Evolutionary conservation across 2,888 invertebrate species (phyloP), one percentile per base, ranked within the genome.

Genomic region (Caenorhabditis imperialis): DNA sequence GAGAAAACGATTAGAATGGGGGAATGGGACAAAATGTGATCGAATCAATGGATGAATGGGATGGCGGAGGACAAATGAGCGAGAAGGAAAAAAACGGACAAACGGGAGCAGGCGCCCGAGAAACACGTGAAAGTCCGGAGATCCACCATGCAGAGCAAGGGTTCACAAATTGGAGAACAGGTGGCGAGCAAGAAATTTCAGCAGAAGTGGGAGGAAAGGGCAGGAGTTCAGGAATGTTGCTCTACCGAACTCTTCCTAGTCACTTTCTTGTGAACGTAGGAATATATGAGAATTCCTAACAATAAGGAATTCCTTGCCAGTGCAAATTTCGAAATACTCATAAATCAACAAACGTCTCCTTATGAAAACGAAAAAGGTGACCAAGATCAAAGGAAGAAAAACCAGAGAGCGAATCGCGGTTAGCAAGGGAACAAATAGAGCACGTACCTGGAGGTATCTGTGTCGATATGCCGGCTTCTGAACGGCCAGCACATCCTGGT

Each of bases 361-460:
- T n/a, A n/a, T n/a, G n/a, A n/a, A n/a, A n/a, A n/a, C n/a, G 37
- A 51, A 51, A 37, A 38, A 22, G 23, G 6, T 7, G 14, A 40
- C 40, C 40, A 22, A 20, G 42, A 40, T 40, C 37, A 38, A 54
- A 42, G 23, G 33, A 20, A 53, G 22, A 22, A 38, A 23, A 23
- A 23, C 25, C 27, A 47, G 27, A 47, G 16, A 23, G 30, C 30
- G 3, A 22, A 18, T 3, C 27, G 3, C 18, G 33, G 30, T 16
- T 8, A 23, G 30, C 8, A 7, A 18, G 5, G 8, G 20, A 27
- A 45, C 8, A 22, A 33, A 14, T 27, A 16, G 16, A 25, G 10
- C 6, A 50, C 65, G 50, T 65, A 65, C 65, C 65, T 65, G 65
- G 23, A 65, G 55, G 18, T 65, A 65, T 44, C 65, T n/a, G 44